Conservation (phyloP, 2,113 vertebrate species). For the Sardina pilchardus region DNA sequence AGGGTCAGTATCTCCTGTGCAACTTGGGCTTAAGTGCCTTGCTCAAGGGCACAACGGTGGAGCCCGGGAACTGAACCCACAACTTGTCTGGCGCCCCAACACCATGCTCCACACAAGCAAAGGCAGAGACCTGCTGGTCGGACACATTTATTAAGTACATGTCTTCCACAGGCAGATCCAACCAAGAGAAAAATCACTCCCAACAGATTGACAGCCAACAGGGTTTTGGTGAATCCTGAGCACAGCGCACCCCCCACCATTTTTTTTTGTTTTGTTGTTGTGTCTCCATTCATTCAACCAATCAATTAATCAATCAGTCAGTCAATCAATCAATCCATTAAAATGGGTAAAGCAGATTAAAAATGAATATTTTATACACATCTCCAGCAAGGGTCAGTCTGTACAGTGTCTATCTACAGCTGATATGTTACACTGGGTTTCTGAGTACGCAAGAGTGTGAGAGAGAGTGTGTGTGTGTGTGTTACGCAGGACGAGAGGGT, state of each 20-base stretch:
- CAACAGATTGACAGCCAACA: constrained; percentile 29
- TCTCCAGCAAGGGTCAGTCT: constrained; percentile 63
- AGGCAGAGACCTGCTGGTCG: constrained; percentile 40
- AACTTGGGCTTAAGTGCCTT: too few relatives aligned
- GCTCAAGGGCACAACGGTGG: too few relatives aligned
- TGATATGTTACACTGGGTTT: constrained; percentile 71
- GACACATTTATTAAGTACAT: constrained; percentile 59
- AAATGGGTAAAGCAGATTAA: constrained; percentile 69
- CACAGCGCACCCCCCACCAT: constrained; percentile 44
- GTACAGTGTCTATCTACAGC: constrained; percentile 76
- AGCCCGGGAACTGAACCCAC: too few relatives aligned
- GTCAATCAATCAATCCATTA: constrained; percentile 69
- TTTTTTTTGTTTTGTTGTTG: not conserved
- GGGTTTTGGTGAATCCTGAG: constrained; percentile 49
- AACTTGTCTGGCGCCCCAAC: not conserved
- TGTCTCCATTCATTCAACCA: constrained; percentile 25
- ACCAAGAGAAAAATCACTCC: constrained; percentile 29
- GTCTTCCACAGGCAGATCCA: constrained; percentile 55
- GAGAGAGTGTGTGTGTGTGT: not conserved
- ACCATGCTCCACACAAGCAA: not conserved
- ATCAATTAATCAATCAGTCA: constrained; percentile 44
- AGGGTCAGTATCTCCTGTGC: too few relatives aligned
- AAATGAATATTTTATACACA: constrained; percentile 71
- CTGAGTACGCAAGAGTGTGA: not conserved
- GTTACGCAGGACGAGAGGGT: not conserved